Evolutionary conservation across 2,888 invertebrate genomes (phyloP).

Genomic region (Chironomus riparius): DNA sequence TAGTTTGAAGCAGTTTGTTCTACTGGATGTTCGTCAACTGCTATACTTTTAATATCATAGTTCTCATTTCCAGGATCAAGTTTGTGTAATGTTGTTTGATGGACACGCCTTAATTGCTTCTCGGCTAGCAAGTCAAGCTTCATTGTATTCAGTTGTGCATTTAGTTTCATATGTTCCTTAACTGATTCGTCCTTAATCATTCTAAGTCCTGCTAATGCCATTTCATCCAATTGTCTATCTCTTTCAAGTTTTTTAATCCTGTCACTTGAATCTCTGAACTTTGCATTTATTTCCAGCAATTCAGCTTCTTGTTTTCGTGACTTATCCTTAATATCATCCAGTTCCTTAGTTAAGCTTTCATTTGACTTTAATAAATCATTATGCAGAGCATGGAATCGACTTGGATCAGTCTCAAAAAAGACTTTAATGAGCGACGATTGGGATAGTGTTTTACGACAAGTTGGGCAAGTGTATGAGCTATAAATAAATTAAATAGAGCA

Average conservation of each 20-base stretch:
- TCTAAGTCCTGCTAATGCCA: not conserved
- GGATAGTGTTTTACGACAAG: not conserved
- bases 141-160: not conserved
- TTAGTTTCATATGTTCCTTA: not conserved
- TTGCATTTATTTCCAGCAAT: not conserved
- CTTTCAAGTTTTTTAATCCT: not conserved
- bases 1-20: too few relatives aligned
- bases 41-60: not conserved
- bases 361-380: slow-evolving; percentile 9
- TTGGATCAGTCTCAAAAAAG: slow-evolving; percentile 4
- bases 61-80: slow-evolving; percentile 2
- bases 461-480: slow-evolving; percentile 3
- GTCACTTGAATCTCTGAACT: not conserved
- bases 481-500: not conserved
- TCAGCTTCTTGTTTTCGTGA: not conserved
- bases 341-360: not conserved
- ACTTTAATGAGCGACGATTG: not conserved
- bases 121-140: slow-evolving; percentile 2
- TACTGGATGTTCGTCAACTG: not conserved
- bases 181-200: not conserved
- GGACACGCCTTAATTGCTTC: not conserved
- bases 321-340: not conserved
- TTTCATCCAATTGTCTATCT: not conserved
- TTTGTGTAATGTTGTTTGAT: not conserved
- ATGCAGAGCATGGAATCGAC: not conserved